Base-by-base conservation (phyloP, 2,797 vertebrate genomes). In the Rallus crepitans region DNA sequence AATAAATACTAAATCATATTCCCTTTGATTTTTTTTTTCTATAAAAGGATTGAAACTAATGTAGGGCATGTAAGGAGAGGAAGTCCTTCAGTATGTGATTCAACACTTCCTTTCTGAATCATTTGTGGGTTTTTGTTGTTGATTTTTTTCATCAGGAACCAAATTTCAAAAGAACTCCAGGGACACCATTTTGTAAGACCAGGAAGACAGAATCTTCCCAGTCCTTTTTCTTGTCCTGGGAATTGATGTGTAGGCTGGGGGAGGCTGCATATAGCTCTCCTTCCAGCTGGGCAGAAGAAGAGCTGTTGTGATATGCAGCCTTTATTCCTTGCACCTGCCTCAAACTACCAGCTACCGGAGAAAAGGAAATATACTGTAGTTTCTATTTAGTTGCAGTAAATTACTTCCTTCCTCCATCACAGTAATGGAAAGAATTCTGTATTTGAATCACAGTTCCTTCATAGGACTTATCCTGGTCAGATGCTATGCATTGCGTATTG, bases 261-360 rank as follows among this genome's bases (percentile, higher is more conserved):
- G 52, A 68, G 37, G 19, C 33, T 89, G 10, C 59, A 25, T 80
- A 56, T 78, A 71, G 69, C 40, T 86, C 35, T 80, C n/a, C 19
- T 86, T 87, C 80, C 86, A 93, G 85, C 91, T 95, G 94, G 66
- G 69, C 50, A 75, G 66, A 88, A 86, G 91, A 91, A 92, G 83
- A 76, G 13, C 37, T 86, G 25, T 91, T 95, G 55, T 94, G 69
- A 52, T 71, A 63, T 12, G 9, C 47, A 68, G 76, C 57, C 53
- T 88, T 94, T 93, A 85, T 88, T 87, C 25, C 12, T 48, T 86
- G 64, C 85, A 95, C 72, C 85, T 94, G 87, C 60, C 31, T 82
- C 68, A 87, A 77, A 45, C 35, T 76, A 66, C 47, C 27, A 84
- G 56, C 71, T 77, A 56, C 27, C 19, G 45, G 68, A 91, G 60